Percentiles rank a stretch among this genome's conserved stretches.
phyloP scores from a whole-genome alignment of 1,140 invertebrate genomes.

The Batillaria attramentaria region DNA sequence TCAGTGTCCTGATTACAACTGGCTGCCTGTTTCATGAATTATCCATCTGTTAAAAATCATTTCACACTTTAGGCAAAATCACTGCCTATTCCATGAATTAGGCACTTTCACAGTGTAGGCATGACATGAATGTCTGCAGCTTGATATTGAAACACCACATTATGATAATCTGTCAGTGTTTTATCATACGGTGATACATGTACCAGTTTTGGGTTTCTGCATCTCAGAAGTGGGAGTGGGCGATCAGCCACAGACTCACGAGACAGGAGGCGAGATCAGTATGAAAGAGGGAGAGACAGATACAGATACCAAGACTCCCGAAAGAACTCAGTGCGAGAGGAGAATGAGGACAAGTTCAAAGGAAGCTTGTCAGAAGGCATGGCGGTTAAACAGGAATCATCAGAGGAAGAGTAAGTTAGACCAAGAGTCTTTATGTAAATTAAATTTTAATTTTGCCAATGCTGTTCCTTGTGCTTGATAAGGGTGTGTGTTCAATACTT shows the following conservation, averaged over 20 bases:
- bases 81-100: too few species aligned
- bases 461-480: not conserved
- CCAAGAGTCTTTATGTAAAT: not conserved
- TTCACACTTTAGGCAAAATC: too few species aligned
- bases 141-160: too few species aligned
- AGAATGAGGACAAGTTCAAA: constrained; percentile 79
- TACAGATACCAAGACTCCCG: constrained; percentile 33
- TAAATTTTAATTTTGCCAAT: not conserved
- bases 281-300: constrained; percentile 8
- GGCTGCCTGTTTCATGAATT: too few species aligned
- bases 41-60: too few species aligned
- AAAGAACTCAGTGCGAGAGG: constrained; percentile 38
- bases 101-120: too few species aligned
- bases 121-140: too few species aligned
- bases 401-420: constrained; percentile 61
- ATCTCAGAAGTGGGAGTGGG: not conserved
- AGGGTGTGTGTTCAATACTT: not conserved
- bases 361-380: constrained; percentile 89
- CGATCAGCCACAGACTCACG: not conserved
- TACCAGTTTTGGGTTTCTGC: not conserved
- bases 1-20: too few species aligned
- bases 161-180: too few species aligned
- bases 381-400: constrained; percentile 70
- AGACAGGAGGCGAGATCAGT: constrained; percentile 11
- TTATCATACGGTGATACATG: not conserved